These are phyloP conservation scores for Drosophila aff. DNA, from an alignment of 1,140 invertebrate species.

Conservation along the genomic window DNA sequence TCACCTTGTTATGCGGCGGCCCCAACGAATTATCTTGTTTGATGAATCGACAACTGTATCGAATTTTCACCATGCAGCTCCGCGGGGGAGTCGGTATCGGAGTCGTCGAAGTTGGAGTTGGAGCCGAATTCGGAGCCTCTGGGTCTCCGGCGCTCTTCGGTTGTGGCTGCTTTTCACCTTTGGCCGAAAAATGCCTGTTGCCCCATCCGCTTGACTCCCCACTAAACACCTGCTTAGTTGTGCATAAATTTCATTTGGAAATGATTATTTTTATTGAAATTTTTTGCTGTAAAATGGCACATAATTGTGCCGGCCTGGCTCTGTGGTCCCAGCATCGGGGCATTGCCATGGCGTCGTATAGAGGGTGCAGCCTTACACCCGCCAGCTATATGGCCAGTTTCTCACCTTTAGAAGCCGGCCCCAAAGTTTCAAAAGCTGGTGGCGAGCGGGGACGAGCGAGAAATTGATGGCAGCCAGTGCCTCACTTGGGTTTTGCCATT, in stretches of 20 bases:
- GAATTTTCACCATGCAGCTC: constrained; percentile 60
- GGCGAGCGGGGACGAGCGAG: constrained; percentile 42
- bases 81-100: constrained; percentile 15
- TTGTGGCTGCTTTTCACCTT: constrained; percentile 27
- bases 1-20: constrained; percentile 31
- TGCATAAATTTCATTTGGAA: constrained; percentile 76
- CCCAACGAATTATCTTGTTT: constrained; percentile 76
- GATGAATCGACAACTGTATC: constrained; percentile 82
- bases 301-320: constrained; percentile 63
- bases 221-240: constrained; percentile 80
- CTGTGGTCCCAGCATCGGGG: constrained; percentile 28
- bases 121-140: not conserved
- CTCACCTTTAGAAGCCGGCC: constrained; percentile 77
- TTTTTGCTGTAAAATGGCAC: constrained; percentile 72
- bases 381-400: constrained; percentile 78
- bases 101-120: not conserved
- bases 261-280: constrained; percentile 80
- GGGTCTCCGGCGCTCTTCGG: constrained; percentile 3
- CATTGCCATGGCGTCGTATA: not conserved
- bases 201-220: constrained; percentile 55
- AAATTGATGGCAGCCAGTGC: constrained; percentile 63
- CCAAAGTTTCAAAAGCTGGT: constrained; percentile 61
- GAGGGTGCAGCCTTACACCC: constrained; percentile 70
- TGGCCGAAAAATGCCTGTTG: constrained; percentile 17
- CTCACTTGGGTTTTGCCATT: not conserved